Conservation (phyloP, 2,797 vertebrate genomes). For the Darevskia mixta region DNA sequence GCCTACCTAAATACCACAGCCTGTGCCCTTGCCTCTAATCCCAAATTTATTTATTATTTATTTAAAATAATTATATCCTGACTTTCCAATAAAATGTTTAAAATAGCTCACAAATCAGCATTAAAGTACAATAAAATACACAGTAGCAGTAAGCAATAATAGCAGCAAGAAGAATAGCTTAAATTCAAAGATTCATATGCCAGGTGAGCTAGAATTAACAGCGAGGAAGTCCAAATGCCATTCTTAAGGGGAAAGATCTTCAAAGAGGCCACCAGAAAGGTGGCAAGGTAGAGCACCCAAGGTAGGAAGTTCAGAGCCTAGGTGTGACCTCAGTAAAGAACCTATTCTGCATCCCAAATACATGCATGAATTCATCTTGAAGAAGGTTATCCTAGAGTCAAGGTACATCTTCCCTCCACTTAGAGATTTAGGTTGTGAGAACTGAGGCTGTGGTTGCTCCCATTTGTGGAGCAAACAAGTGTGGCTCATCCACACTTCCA, state of each 20-base stretch:
- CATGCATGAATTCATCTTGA: too few species aligned
- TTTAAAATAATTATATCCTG: neutral
- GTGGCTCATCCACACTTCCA: too few species aligned
- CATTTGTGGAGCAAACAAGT: too few species aligned
- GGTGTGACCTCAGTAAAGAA: too few species aligned
- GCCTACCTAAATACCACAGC: neutral
- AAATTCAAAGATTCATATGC: neutral
- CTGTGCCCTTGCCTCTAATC: neutral
- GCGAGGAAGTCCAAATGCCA: neutral
- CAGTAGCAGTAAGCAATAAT: neutral
- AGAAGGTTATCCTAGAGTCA: too few species aligned
- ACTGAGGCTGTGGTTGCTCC: too few species aligned
- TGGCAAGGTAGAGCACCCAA: too few species aligned
- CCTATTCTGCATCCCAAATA: too few species aligned
- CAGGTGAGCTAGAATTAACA: neutral
- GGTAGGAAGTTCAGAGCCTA: too few species aligned
- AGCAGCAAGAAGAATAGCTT: neutral
- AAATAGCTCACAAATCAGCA: neutral
- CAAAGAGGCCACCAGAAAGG: too few species aligned
- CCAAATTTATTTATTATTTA: neutral
- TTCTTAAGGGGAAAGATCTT: neutral
- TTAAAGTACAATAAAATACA: neutral
- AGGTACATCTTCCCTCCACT: too few species aligned
- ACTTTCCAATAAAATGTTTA: constrained; percentile 1
- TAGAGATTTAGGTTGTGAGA: too few species aligned